A percentile compares a stretch with the other conserved stretches of the same genome.
Evolutionary conservation across 2,888 invertebrate genomes (phyloP).

Genomic region (Hydrotaea cyrtoneurina): DNA sequence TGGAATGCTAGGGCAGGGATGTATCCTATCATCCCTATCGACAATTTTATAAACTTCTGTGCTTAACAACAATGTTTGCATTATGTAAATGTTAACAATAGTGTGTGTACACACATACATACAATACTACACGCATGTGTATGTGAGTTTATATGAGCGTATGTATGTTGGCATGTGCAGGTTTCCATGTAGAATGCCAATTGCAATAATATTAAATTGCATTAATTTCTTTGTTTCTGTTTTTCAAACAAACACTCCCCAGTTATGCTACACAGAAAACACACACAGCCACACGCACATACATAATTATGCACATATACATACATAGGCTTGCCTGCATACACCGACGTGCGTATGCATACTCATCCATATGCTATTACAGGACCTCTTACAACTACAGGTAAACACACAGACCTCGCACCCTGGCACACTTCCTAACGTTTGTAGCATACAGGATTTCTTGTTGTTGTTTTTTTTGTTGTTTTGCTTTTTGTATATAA

Average conservation of each 20-base stretch:
- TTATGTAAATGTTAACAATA: not conserved
- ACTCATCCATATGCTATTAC: not conserved
- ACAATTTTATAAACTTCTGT: constrained; percentile 14
- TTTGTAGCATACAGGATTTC: too few species aligned
- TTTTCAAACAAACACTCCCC: constrained; percentile 18
- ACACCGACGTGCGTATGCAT: not conserved
- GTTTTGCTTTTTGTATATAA: too few species aligned
- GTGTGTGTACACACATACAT: not conserved
- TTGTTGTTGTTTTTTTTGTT: constrained; percentile 23
- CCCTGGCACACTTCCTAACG: not conserved
- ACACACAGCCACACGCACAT: too few species aligned
- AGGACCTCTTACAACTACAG: not conserved
- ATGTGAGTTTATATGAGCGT: not conserved
- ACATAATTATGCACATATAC: not conserved
- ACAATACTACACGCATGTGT: not conserved
- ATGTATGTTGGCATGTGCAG: not conserved
- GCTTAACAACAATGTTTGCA: not conserved
- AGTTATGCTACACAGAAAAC: too few species aligned
- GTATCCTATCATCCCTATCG: too few species aligned
- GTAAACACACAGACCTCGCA: not conserved
- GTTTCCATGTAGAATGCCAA: not conserved
- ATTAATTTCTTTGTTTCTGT: constrained; percentile 4
- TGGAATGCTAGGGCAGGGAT: too few species aligned
- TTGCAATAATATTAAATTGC: constrained; percentile 25
- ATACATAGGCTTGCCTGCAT: not conserved